phyloP scores from a whole-genome alignment of 1,140 invertebrate species.

The Prorops nasuta region DNA sequence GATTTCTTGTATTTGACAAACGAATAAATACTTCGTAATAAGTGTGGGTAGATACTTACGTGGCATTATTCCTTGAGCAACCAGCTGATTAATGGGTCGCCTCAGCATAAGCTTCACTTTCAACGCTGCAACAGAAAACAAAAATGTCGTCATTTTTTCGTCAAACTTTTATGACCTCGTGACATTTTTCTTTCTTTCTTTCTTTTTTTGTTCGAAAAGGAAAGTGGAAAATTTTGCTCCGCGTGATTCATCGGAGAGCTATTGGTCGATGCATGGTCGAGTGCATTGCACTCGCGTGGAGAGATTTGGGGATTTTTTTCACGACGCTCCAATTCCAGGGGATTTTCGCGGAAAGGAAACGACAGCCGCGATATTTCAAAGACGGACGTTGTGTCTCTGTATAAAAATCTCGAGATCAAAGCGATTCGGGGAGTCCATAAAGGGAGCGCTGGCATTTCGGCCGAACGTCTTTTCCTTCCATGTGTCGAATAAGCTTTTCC shows the following conservation, averaged over 20 bases:
- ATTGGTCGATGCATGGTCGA: slow-evolving; percentile 9
- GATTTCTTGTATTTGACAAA: background rate
- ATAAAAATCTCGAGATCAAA: slow-evolving; percentile 39
- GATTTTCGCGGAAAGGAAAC: slow-evolving; percentile 9
- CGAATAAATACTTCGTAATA: slow-evolving; percentile 15
- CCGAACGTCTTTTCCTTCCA: slow-evolving; percentile 34
- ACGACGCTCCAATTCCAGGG: slow-evolving; percentile 8
- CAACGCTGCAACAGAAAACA: slow-evolving; percentile 75
- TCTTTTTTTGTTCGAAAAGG: background rate
- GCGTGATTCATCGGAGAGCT: slow-evolving; percentile 3
- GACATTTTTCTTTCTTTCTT: too few relatives aligned
- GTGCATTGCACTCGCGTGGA: slow-evolving; percentile 6
- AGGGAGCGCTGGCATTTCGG: too few relatives aligned
- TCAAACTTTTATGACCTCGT: too few relatives aligned
- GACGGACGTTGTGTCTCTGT: slow-evolving; percentile 10
- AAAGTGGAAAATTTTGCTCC: background rate
- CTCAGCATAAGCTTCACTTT: slow-evolving; percentile 96
- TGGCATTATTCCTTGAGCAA: slow-evolving; percentile 96
- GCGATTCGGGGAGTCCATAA: slow-evolving; percentile 22
- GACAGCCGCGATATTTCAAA: slow-evolving; percentile 27
- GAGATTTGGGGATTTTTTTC: too few relatives aligned
- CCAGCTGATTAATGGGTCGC: slow-evolving; percentile 89
- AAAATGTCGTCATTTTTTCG: background rate
- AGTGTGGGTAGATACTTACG: slow-evolving; percentile 72
- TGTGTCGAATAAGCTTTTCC: slow-evolving; percentile 24